A percentile compares a stretch with the other conserved stretches of the same genome.
phyloP scores from a whole-genome alignment of 2,888 invertebrate genomes.

The Steinernema carpocapsae region DNA sequence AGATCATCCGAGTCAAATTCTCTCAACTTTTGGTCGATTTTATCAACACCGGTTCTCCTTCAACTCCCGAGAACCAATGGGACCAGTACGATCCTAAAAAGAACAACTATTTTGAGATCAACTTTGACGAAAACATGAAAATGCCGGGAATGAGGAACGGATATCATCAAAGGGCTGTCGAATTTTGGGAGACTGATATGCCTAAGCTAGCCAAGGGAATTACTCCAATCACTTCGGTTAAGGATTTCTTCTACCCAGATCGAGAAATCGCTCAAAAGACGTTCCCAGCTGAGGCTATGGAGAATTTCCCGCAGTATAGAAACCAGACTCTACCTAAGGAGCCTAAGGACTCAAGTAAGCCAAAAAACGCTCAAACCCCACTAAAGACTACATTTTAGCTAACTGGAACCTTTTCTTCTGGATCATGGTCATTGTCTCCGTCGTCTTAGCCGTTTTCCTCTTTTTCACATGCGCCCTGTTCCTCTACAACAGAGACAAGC shows the following conservation, averaged over 20 bases:
- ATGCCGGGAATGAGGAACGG: constrained; percentile 26
- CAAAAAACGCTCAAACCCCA: background rate
- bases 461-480: constrained; percentile 24
- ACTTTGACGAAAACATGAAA: constrained; percentile 36
- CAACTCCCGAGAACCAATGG: background rate
- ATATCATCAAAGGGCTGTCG: constrained; percentile 34
- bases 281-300: constrained; percentile 1
- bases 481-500: constrained; percentile 13
- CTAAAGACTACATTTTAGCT: background rate
- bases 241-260: background rate
- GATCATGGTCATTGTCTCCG: constrained; percentile 17
- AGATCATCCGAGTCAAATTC: constrained; percentile 25
- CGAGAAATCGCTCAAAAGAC: background rate
- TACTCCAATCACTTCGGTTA: background rate
- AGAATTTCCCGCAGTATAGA: background rate
- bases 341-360: background rate
- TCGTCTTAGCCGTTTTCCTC: constrained; percentile 1
- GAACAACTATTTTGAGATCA: constrained; percentile 37
- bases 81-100: constrained; percentile 7
- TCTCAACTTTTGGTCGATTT: constrained; percentile 37
- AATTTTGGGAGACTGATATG: constrained; percentile 20
- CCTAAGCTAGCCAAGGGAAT: constrained; percentile 15
- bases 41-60: constrained; percentile 34
- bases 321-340: no score
- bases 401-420: constrained; percentile 22